Conservation (phyloP, 2,113 vertebrate genomes). For the Aptenodytes patagonicus region DNA sequence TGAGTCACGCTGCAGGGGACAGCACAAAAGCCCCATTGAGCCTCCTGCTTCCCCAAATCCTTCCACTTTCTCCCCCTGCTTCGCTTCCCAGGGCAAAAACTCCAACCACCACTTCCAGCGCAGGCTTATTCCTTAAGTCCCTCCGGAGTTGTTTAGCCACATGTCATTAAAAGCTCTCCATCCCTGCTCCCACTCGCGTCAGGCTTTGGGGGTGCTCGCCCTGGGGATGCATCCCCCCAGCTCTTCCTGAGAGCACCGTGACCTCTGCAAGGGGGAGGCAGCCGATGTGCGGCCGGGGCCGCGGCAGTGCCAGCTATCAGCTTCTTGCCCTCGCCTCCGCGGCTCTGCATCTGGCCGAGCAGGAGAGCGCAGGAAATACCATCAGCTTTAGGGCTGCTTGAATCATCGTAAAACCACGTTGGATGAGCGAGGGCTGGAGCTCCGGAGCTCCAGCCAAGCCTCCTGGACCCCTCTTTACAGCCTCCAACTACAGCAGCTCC, state of each 20-base stretch:
- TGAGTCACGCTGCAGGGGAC: constrained; percentile 44
- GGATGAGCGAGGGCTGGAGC: not conserved
- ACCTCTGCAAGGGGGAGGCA: not conserved
- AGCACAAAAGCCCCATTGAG: constrained; percentile 50
- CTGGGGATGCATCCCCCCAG: not conserved
- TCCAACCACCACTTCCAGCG: not conserved
- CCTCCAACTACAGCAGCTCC: not conserved
- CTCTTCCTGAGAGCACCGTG: not conserved
- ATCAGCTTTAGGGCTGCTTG: constrained; percentile 30
- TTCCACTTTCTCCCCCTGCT: not conserved
- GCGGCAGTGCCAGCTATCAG: not conserved
- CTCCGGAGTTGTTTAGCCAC: not conserved
- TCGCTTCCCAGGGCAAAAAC: not conserved
- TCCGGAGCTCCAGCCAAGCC: not conserved
- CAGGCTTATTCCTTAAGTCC: not conserved
- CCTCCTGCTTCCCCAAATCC: not conserved
- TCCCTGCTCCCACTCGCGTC: not conserved
- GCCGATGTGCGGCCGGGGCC: rapidly evolving
- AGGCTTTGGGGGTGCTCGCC: not conserved
- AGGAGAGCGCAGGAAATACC: constrained; percentile 52
- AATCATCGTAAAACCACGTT: constrained; percentile 28
- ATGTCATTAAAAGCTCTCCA: not conserved
- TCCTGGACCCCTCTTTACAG: not conserved
- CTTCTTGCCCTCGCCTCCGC: not conserved
- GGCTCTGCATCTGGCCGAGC: not conserved